phyloP scores from a whole-genome alignment of 2,113 vertebrate genomes.

The Tetraodon nigroviridis region DNA sequence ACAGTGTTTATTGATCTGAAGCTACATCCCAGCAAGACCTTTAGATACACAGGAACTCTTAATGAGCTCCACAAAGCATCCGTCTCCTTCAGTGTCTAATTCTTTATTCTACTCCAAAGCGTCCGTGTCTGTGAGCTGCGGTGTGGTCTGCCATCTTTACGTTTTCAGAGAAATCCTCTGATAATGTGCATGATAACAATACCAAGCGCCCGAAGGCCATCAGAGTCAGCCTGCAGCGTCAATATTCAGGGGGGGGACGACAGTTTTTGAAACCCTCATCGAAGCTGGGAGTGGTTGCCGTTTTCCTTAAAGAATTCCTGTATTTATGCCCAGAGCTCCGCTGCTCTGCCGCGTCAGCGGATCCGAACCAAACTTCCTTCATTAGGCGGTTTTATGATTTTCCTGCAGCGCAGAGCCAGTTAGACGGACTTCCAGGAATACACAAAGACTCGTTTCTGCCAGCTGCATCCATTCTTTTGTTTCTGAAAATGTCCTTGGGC shows the following conservation, averaged over 20 bases:
- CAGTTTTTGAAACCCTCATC: slow-evolving; percentile 18
- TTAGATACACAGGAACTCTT: background rate
- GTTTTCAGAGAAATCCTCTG: slow-evolving; percentile 16
- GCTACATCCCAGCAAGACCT: background rate
- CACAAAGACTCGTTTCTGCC: too few relatives aligned
- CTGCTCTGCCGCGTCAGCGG: background rate
- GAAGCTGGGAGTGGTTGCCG: slow-evolving; percentile 3
- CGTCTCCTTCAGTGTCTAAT: background rate
- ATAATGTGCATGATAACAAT: slow-evolving; percentile 23
- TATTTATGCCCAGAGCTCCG: background rate
- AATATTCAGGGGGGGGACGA: slow-evolving; percentile 20
- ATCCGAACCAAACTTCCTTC: background rate
- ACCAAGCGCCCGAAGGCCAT: slow-evolving; percentile 3
- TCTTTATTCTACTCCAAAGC: slow-evolving; percentile 6
- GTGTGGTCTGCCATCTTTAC: slow-evolving; percentile 8
- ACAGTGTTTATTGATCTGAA: slow-evolving; percentile 15
- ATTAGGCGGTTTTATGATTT: too few relatives aligned
- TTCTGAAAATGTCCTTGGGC: too few relatives aligned
- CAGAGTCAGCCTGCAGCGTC: slow-evolving; percentile 19
- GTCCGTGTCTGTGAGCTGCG: slow-evolving; percentile 23
- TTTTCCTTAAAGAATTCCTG: background rate
- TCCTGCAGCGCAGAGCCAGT: too few relatives aligned
- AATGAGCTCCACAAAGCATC: slow-evolving; percentile 6
- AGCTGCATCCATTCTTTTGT: too few relatives aligned
- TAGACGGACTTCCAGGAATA: too few relatives aligned